Evolutionary conservation across 2,113 vertebrate species (phyloP).

Genomic region (Taurulus bubalis): DNA sequence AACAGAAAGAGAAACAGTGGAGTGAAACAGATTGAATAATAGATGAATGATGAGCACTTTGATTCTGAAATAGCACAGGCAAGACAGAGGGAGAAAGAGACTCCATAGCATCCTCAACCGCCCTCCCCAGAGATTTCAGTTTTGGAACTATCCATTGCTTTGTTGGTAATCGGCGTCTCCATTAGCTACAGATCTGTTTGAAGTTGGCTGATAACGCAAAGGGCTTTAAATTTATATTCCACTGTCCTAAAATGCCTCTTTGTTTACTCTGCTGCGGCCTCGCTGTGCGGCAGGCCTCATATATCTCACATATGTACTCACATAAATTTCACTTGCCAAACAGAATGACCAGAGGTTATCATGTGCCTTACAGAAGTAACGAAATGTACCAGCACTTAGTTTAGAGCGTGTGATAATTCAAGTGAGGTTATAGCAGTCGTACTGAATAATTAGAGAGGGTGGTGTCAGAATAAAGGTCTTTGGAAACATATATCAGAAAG

Average conservation of each 20-base stretch:
- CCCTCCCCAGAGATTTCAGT: conserved; percentile 56
- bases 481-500: not conserved
- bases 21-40: conserved; percentile 82
- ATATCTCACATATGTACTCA: not conserved
- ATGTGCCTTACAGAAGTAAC: not conserved
- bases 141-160: conserved; percentile 62
- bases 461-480: not conserved
- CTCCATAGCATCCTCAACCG: conserved; percentile 46
- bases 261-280: conserved; percentile 4
- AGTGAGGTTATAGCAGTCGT: not conserved
- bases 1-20: conserved; percentile 77
- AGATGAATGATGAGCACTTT: conserved; percentile 82
- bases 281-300: not conserved
- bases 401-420: not conserved
- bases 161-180: conserved; percentile 62
- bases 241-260: conserved; percentile 26
- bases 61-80: conserved; percentile 80
- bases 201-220: conserved; percentile 39
- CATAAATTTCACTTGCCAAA: conserved; percentile 1
- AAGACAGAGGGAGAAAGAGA: conserved; percentile 50
- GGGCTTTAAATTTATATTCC: conserved; percentile 29
- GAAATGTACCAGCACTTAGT: not conserved
- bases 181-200: conserved; percentile 51
- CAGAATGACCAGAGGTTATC: not conserved
- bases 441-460: not conserved